A percentile compares a stretch with the other conserved stretches of the same genome.
These are phyloP conservation scores for Pheosia tremula DNA, from an alignment of 2,888 invertebrate genomes.

Conservation along the genomic window DNA sequence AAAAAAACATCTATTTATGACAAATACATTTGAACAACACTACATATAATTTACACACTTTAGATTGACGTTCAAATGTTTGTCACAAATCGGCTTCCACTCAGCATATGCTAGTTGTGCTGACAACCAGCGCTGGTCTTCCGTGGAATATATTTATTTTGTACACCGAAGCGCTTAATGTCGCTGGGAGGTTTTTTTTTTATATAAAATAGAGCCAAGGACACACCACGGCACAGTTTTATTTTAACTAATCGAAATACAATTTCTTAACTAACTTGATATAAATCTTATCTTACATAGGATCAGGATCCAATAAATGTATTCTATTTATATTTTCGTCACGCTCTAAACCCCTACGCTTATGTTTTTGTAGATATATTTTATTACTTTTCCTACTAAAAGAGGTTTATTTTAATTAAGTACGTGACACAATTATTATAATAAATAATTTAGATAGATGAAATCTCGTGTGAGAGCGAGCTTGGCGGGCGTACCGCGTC, in stretches of 20 bases:
- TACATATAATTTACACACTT: no score
- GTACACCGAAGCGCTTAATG: no score
- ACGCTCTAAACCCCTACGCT: not conserved
- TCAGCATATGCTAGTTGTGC: no score
- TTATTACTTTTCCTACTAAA: constrained; percentile 9
- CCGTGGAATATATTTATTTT: no score
- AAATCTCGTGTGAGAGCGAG: constrained; percentile 4
- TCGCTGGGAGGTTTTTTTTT: no score
- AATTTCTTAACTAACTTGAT: not conserved
- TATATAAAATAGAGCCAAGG: no score
- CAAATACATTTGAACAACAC: no score
- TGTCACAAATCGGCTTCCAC: no score
- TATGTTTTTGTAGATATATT: constrained; percentile 14
- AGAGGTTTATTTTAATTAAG: constrained; percentile 24
- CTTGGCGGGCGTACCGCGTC: constrained; percentile 12
- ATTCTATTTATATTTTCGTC: not conserved
- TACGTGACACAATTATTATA: constrained; percentile 29
- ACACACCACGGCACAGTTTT: no score
- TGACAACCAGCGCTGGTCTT: no score
- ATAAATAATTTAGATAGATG: constrained; percentile 18
- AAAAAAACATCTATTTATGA: no score
- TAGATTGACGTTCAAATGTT: no score
- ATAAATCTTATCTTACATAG: not conserved
- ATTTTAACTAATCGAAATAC: not conserved
- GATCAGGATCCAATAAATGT: not conserved